A percentile compares a stretch with the other conserved stretches of the same genome.
Evolutionary conservation across 2,888 invertebrate genomes (phyloP).

Genomic region (Hydrotaea diabolus): DNA sequence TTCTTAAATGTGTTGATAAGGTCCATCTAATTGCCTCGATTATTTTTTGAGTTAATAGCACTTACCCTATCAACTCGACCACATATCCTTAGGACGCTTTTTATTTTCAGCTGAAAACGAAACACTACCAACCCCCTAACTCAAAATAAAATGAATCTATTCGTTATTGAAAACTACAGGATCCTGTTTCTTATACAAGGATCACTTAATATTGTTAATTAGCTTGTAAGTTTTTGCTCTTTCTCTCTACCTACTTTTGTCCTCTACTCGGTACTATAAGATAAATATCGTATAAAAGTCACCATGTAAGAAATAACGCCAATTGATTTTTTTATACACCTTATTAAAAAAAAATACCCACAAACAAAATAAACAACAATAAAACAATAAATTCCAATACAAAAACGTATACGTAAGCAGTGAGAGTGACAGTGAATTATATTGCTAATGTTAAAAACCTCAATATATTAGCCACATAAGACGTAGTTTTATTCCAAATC

Average conservation of each 20-base stretch:
- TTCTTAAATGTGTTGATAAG: too few species aligned
- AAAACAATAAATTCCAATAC: neutral
- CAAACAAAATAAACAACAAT: conserved; percentile 20
- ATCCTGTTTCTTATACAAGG: too few species aligned
- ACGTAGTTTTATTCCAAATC: conserved; percentile 2
- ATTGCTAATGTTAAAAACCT: conserved; percentile 27
- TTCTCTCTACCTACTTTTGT: too few species aligned
- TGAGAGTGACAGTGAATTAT: conserved; percentile 8
- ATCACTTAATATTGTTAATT: too few species aligned
- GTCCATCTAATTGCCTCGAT: too few species aligned
- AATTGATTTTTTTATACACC: conserved; percentile 26
- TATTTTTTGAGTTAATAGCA: too few species aligned
- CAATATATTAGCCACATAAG: conserved; percentile 4
- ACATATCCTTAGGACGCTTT: neutral
- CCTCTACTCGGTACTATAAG: neutral
- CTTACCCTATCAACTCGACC: too few species aligned
- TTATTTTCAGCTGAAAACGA: neutral
- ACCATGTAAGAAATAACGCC: conserved; percentile 62
- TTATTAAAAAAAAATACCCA: neutral
- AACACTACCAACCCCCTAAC: neutral
- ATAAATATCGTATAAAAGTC: neutral
- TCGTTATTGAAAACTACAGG: too few species aligned
- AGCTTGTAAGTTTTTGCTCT: too few species aligned
- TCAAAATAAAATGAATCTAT: neutral
- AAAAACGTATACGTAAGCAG: conserved; percentile 38